A percentile compares a stretch with the other conserved stretches of the same genome.
Conservation (phyloP, 2,113 vertebrate genomes). For the Edolisoma coerulescens region DNA sequence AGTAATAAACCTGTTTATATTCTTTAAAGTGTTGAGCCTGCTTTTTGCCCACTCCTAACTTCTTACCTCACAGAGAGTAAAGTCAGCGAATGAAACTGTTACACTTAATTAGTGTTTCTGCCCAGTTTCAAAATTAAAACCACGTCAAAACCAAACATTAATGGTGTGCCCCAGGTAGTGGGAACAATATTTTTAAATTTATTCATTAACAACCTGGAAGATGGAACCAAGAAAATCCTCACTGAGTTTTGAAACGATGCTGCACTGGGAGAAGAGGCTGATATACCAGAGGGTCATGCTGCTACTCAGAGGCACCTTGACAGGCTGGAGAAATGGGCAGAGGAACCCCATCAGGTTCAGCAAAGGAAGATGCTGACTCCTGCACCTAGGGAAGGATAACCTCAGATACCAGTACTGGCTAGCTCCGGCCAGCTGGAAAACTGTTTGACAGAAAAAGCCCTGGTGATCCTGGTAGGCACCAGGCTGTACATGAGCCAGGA, state of each 20-base stretch:
- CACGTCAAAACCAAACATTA: neutral
- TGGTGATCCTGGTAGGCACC: neutral
- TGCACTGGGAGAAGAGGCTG: neutral
- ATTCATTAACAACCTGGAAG: neutral
- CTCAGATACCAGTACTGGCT: neutral
- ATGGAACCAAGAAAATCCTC: neutral
- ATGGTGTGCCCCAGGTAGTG: rapidly evolving
- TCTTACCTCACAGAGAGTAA: too few relatives aligned
- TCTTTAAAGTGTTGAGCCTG: too few relatives aligned
- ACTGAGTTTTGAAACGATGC: neutral
- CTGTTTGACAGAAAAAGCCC: neutral
- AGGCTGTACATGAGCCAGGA: neutral
- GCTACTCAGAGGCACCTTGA: neutral
- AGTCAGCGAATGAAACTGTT: too few relatives aligned
- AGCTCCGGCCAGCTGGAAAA: neutral
- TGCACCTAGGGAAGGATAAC: neutral
- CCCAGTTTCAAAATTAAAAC: too few relatives aligned
- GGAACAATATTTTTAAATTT: neutral
- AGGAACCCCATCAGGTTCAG: neutral
- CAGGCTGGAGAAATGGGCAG: neutral
- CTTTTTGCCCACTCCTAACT: too few relatives aligned
- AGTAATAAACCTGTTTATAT: too few relatives aligned
- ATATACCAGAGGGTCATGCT: neutral
- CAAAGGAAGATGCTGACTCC: neutral
- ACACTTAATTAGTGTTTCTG: too few relatives aligned